A percentile compares a stretch with the other conserved stretches of the same genome.
Conservation (phyloP, 1,140 invertebrate species). For the Zaprionus inermis region DNA sequence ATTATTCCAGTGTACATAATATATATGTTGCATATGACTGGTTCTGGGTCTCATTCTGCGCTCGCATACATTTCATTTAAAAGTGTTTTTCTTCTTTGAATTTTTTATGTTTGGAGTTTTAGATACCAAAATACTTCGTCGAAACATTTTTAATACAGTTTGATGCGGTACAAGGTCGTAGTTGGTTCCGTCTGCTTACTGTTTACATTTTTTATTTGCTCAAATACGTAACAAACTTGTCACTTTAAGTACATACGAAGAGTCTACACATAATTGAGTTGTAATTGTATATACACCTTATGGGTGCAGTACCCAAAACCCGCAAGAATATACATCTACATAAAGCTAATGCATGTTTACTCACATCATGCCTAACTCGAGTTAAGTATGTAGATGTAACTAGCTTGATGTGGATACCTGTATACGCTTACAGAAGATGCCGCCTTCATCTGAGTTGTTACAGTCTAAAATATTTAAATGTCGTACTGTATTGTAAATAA, state of each 20-base stretch:
- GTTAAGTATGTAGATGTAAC: not conserved
- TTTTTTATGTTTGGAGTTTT: not conserved
- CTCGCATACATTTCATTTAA: not conserved
- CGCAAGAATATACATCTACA: not conserved
- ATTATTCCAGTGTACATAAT: not conserved
- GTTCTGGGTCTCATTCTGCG: not conserved
- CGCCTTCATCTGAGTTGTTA: not conserved
- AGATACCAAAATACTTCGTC: not conserved
- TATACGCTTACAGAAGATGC: not conserved
- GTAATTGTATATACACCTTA: not conserved
- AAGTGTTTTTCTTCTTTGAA: not conserved
- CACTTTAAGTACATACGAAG: not conserved
- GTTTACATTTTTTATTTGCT: not conserved
- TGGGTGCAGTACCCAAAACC: slow-evolving; percentile 1
- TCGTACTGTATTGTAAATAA: too few relatives aligned
- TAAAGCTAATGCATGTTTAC: slow-evolving; percentile 8
- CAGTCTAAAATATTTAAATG: not conserved
- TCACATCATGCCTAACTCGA: not conserved
- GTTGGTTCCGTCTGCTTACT: not conserved
- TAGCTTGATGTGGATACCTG: too few relatives aligned
- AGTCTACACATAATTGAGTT: slow-evolving; percentile 1
- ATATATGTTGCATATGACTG: not conserved
- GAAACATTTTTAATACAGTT: not conserved
- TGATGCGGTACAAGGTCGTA: not conserved
- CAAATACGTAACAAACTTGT: slow-evolving; percentile 1